These are phyloP conservation scores for Tamias sibiricus DNA, from an alignment of 2,113 vertebrate species.

Conservation along the genomic window DNA sequence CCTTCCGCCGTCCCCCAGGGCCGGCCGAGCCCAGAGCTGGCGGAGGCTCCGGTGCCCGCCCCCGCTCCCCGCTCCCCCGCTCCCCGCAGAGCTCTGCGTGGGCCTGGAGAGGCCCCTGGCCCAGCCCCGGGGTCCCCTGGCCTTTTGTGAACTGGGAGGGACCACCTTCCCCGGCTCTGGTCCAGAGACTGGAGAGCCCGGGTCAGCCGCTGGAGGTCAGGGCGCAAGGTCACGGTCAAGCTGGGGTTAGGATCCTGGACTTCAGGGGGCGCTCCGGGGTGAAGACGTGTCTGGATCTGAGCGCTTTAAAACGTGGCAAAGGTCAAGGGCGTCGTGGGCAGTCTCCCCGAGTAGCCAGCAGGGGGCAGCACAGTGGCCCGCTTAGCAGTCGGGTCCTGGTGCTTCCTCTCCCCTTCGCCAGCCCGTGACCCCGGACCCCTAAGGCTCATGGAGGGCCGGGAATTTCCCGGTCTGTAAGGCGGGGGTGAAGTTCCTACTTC, in stretches of 20 bases:
- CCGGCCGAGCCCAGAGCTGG: neutral
- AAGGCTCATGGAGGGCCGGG: neutral
- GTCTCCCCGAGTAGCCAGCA: fast-evolving
- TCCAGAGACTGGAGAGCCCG: neutral
- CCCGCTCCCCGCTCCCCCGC: fast-evolving
- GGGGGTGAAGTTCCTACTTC: neutral
- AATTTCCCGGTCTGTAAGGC: neutral
- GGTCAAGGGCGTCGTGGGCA: fast-evolving
- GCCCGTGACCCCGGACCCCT: neutral
- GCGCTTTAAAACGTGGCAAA: neutral
- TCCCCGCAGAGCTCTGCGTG: neutral
- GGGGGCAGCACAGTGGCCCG: fast-evolving
- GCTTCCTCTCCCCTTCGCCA: fast-evolving
- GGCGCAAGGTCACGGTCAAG: neutral
- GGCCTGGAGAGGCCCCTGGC: fast-evolving
- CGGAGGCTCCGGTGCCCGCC: neutral
- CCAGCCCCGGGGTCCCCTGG: too few relatives aligned
- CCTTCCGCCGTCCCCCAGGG: too few relatives aligned
- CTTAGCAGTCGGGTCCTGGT: fast-evolving
- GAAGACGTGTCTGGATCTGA: neutral
- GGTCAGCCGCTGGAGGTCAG: neutral
- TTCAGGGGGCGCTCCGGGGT: neutral
- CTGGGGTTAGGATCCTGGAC: neutral
- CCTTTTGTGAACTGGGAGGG: neutral
- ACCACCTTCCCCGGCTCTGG: neutral